These are phyloP conservation scores for Dicranocentrus wangi DNA, from an alignment of 2,888 invertebrate genomes.

Conservation along the genomic window DNA sequence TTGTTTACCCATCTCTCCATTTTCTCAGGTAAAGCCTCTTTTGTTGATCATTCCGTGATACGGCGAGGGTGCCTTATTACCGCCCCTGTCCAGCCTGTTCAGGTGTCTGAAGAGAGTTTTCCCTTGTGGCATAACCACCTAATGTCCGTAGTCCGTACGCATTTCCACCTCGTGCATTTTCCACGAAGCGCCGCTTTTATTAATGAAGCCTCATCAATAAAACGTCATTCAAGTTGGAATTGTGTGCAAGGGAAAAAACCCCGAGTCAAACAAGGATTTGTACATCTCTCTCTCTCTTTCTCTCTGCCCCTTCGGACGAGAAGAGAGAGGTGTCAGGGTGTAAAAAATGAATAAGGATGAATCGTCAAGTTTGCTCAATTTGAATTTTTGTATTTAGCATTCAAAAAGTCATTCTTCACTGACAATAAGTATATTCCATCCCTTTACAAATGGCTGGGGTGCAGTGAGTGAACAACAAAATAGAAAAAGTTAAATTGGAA, in stretches of 20 bases:
- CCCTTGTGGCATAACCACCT: no score
- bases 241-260: background rate
- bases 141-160: no score
- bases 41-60: no score
- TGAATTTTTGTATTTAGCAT: conserved; percentile 32
- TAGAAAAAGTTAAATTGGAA: no score
- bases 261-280: background rate
- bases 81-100: no score
- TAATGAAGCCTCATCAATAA: conserved; percentile 53
- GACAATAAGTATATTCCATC: background rate
- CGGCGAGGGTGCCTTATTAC: no score
- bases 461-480: no score
- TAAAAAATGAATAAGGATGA: conserved; percentile 19
- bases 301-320: background rate
- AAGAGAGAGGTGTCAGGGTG: conserved; percentile 21
- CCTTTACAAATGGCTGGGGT: background rate
- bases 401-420: conserved; percentile 22
- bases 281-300: background rate
- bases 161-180: no score
- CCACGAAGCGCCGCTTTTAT: no score
- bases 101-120: no score
- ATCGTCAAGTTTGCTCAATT: conserved; percentile 41
- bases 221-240: conserved; percentile 40
- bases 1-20: no score
- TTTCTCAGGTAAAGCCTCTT: no score